A percentile compares a stretch with the other conserved stretches of the same genome.
These are phyloP conservation scores for Zygothrica quintamaculata DNA, from an alignment of 2,888 invertebrate genomes.

Conservation along the genomic window DNA sequence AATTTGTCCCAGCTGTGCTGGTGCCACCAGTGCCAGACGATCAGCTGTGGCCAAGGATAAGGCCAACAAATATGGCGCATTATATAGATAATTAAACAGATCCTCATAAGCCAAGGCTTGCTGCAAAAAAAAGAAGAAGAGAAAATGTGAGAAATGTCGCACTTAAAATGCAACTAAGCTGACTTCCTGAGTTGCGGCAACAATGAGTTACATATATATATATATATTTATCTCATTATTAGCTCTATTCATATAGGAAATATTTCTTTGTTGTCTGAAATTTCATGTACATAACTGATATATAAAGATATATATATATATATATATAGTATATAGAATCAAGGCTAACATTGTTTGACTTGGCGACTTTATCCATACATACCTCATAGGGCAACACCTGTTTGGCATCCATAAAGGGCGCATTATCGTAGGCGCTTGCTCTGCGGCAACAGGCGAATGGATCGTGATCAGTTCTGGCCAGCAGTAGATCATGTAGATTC, in stretches of 20 bases:
- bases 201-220: background rate
- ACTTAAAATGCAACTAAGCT: slow-evolving; percentile 8
- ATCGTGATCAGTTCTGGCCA: slow-evolving; percentile 90
- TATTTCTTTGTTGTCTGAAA: slow-evolving; percentile 45
- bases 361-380: too few species aligned
- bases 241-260: slow-evolving; percentile 12
- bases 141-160: slow-evolving; percentile 9
- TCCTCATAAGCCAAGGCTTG: slow-evolving; percentile 88
- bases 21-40: slow-evolving; percentile 84
- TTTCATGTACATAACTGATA: slow-evolving; percentile 2
- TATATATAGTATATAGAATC: background rate
- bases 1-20: slow-evolving; percentile 81
- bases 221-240: too few species aligned
- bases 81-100: slow-evolving; percentile 88
- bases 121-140: too few species aligned
- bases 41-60: slow-evolving; percentile 89
- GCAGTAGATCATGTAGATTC: slow-evolving; percentile 90
- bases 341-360: too few species aligned
- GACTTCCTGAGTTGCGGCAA: slow-evolving; percentile 11
- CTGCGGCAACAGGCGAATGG: slow-evolving; percentile 91
- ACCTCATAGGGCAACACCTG: slow-evolving; percentile 94
- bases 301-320: background rate
- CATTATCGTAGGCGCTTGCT: slow-evolving; percentile 87
- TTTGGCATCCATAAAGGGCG: slow-evolving; percentile 91
- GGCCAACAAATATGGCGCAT: slow-evolving; percentile 89